Conservation (phyloP, 1,140 invertebrate genomes). For the Sarcophaga bullata region DNA sequence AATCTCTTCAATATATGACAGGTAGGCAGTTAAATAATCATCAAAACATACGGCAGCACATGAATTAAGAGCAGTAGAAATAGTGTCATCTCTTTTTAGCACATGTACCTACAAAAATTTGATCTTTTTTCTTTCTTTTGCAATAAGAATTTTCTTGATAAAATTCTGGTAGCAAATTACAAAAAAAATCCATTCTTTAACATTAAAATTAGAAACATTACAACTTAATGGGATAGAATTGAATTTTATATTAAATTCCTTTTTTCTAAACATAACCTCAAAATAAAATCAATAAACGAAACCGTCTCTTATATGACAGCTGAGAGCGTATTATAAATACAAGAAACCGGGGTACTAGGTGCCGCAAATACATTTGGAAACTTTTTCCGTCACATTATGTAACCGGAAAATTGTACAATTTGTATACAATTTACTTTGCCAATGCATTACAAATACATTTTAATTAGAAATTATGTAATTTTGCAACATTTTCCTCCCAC, state of each 20-base stretch:
- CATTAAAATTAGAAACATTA: too few relatives aligned
- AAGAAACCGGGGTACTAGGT: conserved; percentile 3
- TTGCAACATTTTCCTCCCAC: neutral
- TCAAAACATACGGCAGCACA: conserved; percentile 31
- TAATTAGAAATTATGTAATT: conserved; percentile 20
- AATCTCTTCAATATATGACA: neutral
- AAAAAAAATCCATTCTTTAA: too few relatives aligned
- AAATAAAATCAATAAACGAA: conserved; percentile 35
- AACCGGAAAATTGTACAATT: conserved; percentile 24
- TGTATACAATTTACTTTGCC: conserved; percentile 28
- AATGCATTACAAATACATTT: neutral
- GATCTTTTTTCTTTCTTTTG: too few relatives aligned
- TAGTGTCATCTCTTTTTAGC: neutral
- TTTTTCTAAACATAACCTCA: conserved; percentile 42
- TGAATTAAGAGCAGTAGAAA: neutral
- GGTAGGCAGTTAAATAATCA: conserved; percentile 31
- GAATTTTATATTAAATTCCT: neutral
- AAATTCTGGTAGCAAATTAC: too few relatives aligned
- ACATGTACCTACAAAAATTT: neutral
- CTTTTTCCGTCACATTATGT: conserved; percentile 20
- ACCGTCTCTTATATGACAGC: neutral
- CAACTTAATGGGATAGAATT: too few relatives aligned
- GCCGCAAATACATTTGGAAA: conserved; percentile 22
- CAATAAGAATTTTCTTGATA: too few relatives aligned
- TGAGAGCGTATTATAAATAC: neutral